A percentile compares a stretch with the other conserved stretches of the same genome.
These are phyloP conservation scores for Drosophila pallidifrons DNA, from an alignment of 1,140 invertebrate genomes.

Conservation along the genomic window DNA sequence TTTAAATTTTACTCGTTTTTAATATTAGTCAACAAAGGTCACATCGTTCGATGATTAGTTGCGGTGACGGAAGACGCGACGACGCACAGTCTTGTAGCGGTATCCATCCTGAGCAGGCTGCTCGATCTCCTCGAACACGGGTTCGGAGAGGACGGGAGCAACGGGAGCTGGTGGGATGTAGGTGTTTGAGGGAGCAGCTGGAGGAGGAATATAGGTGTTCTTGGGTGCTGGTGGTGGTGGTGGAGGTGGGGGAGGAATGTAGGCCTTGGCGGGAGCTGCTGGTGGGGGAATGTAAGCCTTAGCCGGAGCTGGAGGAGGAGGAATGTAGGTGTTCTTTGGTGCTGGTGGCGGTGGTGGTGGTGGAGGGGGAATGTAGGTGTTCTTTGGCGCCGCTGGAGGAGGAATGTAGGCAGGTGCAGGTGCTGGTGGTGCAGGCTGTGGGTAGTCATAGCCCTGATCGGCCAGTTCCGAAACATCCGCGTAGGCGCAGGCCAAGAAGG, in stretches of 20 bases:
- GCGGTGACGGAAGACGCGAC: slow-evolving; percentile 78
- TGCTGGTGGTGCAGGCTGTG: slow-evolving; percentile 52
- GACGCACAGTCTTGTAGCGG: slow-evolving; percentile 80
- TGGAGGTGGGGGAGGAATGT: slow-evolving; percentile 59
- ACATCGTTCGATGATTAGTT: slow-evolving; percentile 39
- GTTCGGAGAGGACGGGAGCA: slow-evolving; percentile 53
- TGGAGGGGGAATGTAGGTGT: slow-evolving; percentile 57
- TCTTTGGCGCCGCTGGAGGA: slow-evolving; percentile 51
- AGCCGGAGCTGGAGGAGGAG: slow-evolving; percentile 48
- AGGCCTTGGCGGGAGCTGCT: slow-evolving; percentile 50
- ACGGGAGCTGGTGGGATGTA: slow-evolving; percentile 68
- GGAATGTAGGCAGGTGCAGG: slow-evolving; percentile 51
- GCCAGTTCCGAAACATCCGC: slow-evolving; percentile 74
- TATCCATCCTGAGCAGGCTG: slow-evolving; percentile 78
- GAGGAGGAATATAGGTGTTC: slow-evolving; percentile 71
- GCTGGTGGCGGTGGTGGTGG: slow-evolving; percentile 58
- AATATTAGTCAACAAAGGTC: slow-evolving; percentile 66
- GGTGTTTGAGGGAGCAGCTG: slow-evolving; percentile 43
- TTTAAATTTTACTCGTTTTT: slow-evolving; percentile 27
- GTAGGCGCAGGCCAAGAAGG: slow-evolving; percentile 74
- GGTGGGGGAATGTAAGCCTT: slow-evolving; percentile 61
- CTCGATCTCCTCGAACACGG: slow-evolving; percentile 65
- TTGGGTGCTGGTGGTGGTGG: slow-evolving; percentile 65
- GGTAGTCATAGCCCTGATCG: slow-evolving; percentile 69
- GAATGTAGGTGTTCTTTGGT: slow-evolving; percentile 57